phyloP scores from a whole-genome alignment of 37 sponge, comb jelly and placozoan genomes.

The Theonella swinhoei region DNA sequence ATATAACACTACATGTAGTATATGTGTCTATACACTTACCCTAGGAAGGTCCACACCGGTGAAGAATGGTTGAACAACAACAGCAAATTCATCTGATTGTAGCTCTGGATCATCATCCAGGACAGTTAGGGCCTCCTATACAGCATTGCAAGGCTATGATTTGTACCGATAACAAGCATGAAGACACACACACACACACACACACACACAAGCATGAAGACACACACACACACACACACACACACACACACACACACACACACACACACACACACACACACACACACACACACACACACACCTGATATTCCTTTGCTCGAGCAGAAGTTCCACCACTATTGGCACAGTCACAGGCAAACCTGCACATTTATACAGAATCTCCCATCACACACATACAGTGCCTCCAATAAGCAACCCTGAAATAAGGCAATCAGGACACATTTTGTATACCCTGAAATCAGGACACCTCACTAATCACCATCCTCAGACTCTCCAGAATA shows the following conservation, averaged over 20 bases:
- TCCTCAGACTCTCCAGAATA: too few relatives aligned
- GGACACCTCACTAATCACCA: too few relatives aligned
- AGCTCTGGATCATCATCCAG: too few relatives aligned
- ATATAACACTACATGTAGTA: too few relatives aligned
- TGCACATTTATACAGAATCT: neutral
- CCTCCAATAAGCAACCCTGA: slow-evolving; percentile 6
- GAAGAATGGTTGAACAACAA: slow-evolving; percentile 73
- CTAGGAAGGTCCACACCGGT: neutral
- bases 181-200: too few relatives aligned
- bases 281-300: neutral
- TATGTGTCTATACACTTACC: neutral
- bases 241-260: too few relatives aligned
- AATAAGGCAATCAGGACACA: neutral
- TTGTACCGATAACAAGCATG: too few relatives aligned
- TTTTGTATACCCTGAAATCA: neutral
- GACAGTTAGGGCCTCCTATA: too few relatives aligned
- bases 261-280: too few relatives aligned
- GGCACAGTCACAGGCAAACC: slow-evolving; percentile 3
- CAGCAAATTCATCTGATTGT: slow-evolving; percentile 76
- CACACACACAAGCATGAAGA: too few relatives aligned
- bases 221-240: too few relatives aligned
- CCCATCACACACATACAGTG: neutral
- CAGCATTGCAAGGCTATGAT: too few relatives aligned
- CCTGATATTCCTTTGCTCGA: neutral
- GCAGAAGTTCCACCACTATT: neutral